Evolutionary conservation across 2,797 vertebrate species (phyloP), one percentile per base, ranked within the genome.

Genomic region (Lacerta bilineata): DNA sequence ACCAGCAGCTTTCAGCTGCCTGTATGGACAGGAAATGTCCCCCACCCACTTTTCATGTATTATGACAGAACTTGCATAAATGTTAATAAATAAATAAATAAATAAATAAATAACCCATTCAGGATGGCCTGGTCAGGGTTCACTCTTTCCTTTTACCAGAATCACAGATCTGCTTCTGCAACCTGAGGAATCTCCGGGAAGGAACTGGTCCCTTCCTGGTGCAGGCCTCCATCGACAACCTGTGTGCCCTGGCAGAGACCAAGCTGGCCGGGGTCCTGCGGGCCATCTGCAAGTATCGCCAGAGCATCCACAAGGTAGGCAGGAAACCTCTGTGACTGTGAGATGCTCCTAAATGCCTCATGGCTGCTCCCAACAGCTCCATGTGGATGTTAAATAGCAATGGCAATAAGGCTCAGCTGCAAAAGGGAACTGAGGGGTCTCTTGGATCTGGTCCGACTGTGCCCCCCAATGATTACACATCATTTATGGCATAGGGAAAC

Each of bases 291-390:
- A 88, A 84, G 29, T 88, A 84, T 43, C 82, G 87, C 46, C 82
- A 88, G 29, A 84, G 87, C 76, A 88, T 84, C 68, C 87, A 88
- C 55, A 88, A 88, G 87, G 87, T 88, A 88, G 25, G 6, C 10
- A 50, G 9, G 9, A 9, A 33, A 7, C 20, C 13, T 29, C 17
- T 17, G 23, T 33, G 1, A 1, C 27, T 33, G n/a, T 59, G 61
- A 68, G 4, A 8, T 9, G 17, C 18, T 76, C 50, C 50, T 13
- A 55, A 55, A 55, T 55, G 8, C 20, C 15, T 68, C 20, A 4
- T 55, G 46, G 46, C 27, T 9, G 23, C 68, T 29, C 27, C n/a
- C 10, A 27, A 71, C 27, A 50, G 46, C 11, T 50, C 13, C 46
- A 50, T 50, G 46, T 1, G 2, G 11, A 13, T 55, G 50, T 55